A percentile compares a stretch with the other conserved stretches of the same genome.
Conservation (phyloP, 2,888 invertebrate genomes). For the Onchidella celtica region DNA sequence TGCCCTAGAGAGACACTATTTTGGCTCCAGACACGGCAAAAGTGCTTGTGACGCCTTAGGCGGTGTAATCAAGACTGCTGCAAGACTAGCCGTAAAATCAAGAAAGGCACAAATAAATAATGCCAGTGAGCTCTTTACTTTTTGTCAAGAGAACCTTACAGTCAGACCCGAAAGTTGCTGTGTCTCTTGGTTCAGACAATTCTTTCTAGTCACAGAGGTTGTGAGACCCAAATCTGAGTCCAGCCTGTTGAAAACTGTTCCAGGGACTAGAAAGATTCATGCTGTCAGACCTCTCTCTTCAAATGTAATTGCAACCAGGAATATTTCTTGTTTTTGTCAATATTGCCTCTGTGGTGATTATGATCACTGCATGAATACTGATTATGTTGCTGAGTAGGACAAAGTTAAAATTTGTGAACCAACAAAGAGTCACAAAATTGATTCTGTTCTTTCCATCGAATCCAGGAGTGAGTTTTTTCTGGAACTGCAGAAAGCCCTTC, state of each 20-base stretch:
- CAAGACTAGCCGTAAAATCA: neutral
- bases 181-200: neutral
- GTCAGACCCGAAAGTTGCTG: neutral
- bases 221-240: neutral
- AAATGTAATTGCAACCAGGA: neutral
- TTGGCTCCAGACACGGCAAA: neutral
- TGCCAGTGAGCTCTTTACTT: neutral
- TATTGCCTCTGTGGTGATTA: neutral
- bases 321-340: neutral
- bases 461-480: neutral
- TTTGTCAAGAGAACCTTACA: neutral
- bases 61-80: neutral
- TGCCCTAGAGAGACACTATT: neutral
- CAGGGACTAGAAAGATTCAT: constrained; percentile 6
- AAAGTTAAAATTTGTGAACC: too few species aligned
- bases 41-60: neutral
- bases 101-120: neutral
- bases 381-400: neutral
- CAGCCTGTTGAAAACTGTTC: neutral
- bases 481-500: too few species aligned
- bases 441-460: neutral
- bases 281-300: neutral
- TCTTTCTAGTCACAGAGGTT: neutral
- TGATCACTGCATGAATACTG: neutral
- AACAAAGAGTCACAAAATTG: neutral